Conservation (phyloP, 35 echinoderm and acorn worm species). For the Ophioderma brevispina region DNA sequence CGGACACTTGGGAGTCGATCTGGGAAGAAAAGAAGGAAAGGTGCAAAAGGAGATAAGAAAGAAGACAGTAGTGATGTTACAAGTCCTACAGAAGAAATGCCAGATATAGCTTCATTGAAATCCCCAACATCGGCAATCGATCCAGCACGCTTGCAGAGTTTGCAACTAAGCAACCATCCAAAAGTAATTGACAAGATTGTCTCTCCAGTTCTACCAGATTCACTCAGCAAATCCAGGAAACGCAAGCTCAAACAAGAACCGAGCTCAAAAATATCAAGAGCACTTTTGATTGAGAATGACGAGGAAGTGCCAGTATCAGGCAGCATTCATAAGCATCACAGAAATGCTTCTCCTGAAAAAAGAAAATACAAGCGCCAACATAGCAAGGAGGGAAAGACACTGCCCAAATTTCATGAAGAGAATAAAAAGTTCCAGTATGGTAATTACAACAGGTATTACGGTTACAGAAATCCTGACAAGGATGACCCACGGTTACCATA, state of each 20-base stretch:
- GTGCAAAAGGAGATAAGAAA: slow-evolving; percentile 20
- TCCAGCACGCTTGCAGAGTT: not conserved
- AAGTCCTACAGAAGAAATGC: not conserved
- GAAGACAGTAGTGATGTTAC: slow-evolving; percentile 31
- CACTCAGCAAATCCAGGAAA: slow-evolving; percentile 37
- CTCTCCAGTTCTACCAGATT: slow-evolving; percentile 93
- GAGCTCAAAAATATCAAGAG: slow-evolving; percentile 66
- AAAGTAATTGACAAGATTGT: slow-evolving; percentile 89
- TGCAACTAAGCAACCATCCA: not conserved
- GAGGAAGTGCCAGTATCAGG: slow-evolving; percentile 6
- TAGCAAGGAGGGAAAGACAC: slow-evolving; percentile 41
- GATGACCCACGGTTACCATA: slow-evolving; percentile 67
- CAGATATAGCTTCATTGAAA: not conserved
- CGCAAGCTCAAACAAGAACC: slow-evolving; percentile 84
- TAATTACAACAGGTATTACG: slow-evolving; percentile 95
- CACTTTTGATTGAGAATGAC: slow-evolving; percentile 55
- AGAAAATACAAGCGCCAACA: slow-evolving; percentile 37
- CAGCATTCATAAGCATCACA: slow-evolving; percentile 22
- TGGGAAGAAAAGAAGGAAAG: slow-evolving; percentile 60
- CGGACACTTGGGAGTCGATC: slow-evolving; percentile 35
- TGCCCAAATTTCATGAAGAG: slow-evolving; percentile 81
- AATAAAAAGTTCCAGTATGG: slow-evolving; percentile 92
- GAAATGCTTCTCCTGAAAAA: slow-evolving; percentile 52
- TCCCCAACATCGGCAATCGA: not conserved
- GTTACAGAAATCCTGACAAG: slow-evolving; percentile 84